Conservation (phyloP, 2,113 vertebrate genomes). For the Alethe diademata region DNA sequence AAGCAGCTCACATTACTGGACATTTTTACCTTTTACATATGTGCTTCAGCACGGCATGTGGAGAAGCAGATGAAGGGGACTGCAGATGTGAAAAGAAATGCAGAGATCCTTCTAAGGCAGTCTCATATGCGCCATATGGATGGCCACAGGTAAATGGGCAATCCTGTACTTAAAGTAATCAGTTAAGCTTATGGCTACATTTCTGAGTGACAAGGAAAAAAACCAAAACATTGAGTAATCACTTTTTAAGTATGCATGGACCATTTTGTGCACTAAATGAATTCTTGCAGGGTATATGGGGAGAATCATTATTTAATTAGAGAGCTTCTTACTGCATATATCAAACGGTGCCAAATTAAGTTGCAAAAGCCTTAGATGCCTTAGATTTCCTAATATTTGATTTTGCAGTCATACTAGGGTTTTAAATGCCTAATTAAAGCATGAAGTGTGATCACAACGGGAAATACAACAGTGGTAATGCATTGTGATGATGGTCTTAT, state of each 20-base stretch:
- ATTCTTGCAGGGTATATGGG: background rate
- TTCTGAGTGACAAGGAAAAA: background rate
- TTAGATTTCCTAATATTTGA: background rate
- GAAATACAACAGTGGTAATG: background rate
- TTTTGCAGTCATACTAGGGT: background rate
- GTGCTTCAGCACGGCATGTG: background rate
- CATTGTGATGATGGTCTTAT: background rate
- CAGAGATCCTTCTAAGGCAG: background rate
- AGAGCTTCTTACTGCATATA: background rate
- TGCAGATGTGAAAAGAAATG: background rate
- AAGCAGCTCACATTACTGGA: background rate
- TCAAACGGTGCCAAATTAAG: background rate
- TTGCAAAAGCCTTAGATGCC: background rate
- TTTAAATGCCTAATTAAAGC: background rate
- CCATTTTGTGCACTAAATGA: background rate
- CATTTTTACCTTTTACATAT: background rate
- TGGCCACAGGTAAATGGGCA: background rate
- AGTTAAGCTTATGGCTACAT: background rate
- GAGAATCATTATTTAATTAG: background rate
- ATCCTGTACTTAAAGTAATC: background rate
- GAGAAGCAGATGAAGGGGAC: background rate
- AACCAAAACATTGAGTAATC: background rate
- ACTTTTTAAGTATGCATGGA: background rate
- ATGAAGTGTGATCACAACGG: background rate
- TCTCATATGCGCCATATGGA: background rate